Percentiles rank a stretch among this genome's conserved stretches.
Conservation (phyloP, 2,797 vertebrate species). For the Hyperoplus lanceolatus region DNA sequence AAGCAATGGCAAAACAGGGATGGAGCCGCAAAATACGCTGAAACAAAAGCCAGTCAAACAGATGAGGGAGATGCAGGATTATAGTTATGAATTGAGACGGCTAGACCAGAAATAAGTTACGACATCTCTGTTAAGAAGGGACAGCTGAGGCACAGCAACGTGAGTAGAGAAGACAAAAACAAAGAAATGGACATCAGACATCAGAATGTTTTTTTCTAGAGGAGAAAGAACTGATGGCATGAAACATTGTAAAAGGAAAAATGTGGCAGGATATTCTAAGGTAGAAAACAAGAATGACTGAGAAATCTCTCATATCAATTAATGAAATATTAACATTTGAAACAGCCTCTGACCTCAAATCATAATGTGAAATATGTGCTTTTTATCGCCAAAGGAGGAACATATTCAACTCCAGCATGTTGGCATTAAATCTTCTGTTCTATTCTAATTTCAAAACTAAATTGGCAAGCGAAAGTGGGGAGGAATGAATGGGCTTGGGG, state of each 20-base stretch:
- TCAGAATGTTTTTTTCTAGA: background rate
- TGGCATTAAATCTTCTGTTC: background rate
- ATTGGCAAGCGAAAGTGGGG: background rate
- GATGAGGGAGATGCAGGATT: slow-evolving; percentile 20
- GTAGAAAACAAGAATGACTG: background rate
- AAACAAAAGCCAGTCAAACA: slow-evolving; percentile 28
- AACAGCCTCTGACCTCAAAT: background rate
- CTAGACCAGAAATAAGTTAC: slow-evolving; percentile 14
- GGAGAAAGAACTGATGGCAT: slow-evolving; percentile 3
- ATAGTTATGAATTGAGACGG: slow-evolving; percentile 14
- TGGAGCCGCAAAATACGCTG: background rate
- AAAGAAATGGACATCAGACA: background rate
- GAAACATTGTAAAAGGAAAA: background rate
- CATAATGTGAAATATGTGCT: background rate
- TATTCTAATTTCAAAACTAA: background rate
- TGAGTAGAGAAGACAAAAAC: background rate
- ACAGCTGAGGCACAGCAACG: background rate
- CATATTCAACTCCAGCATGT: no score
- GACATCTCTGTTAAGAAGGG: slow-evolving; percentile 32
- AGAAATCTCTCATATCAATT: background rate
- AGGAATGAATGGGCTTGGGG: background rate
- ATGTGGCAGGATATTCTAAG: background rate
- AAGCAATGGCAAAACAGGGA: background rate
- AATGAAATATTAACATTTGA: background rate
- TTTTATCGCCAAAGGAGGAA: no score